phyloP scores from a whole-genome alignment of 2,888 invertebrate genomes.

The Argyra leucocephala region DNA sequence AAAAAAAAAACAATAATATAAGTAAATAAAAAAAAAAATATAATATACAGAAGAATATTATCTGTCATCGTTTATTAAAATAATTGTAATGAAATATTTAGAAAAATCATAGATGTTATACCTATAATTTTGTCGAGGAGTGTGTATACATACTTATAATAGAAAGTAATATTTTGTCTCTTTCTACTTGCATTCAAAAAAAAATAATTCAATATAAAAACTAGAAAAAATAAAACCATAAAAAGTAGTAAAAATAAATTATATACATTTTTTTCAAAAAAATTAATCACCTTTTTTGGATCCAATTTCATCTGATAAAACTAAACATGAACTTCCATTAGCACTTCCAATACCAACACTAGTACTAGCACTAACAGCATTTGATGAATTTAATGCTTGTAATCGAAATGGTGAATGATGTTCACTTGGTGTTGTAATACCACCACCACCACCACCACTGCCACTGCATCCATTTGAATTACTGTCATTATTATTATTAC shows the following conservation, averaged over 20 bases:
- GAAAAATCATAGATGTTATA: neutral
- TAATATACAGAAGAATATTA: too few species aligned
- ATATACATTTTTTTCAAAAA: neutral
- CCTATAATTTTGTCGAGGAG: conserved; percentile 4
- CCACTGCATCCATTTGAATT: neutral
- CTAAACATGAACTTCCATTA: conserved; percentile 19
- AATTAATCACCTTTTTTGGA: conserved; percentile 24
- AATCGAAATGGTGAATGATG: conserved; percentile 10
- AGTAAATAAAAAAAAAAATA: too few species aligned
- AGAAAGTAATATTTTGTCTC: neutral
- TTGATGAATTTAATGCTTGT: conserved; percentile 2
- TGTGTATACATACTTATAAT: neutral
- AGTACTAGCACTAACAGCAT: neutral
- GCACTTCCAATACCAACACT: neutral
- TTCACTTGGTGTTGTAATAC: conserved; percentile 13
- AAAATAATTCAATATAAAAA: too few species aligned
- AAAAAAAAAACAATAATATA: too few species aligned
- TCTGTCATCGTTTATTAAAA: too few species aligned
- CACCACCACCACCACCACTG: conserved; percentile 15
- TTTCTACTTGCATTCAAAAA: too few species aligned
- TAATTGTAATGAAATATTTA: conserved; percentile 6
- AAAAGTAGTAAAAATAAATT: neutral
- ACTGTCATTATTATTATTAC: conserved; percentile 21
- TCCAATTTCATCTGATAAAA: conserved; percentile 22
- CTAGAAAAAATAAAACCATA: too few species aligned